Evolutionary conservation across 2,113 vertebrate species (phyloP).

Genomic region (Willisornis vidua): DNA sequence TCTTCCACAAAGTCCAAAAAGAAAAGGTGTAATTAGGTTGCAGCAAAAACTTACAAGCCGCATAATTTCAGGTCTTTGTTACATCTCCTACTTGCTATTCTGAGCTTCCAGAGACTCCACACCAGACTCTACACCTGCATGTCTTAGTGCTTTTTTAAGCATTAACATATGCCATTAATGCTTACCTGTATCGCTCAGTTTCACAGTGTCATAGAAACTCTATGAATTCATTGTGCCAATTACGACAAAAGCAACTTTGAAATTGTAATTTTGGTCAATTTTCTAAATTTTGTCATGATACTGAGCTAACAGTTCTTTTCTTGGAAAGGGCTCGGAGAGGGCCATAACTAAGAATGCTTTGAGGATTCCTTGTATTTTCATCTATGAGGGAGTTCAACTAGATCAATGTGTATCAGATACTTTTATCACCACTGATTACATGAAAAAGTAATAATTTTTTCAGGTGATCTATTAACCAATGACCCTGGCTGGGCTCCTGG

Average conservation of each 20-base stretch:
- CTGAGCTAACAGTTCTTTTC: not conserved
- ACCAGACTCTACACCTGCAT: not conserved
- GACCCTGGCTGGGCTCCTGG: not conserved
- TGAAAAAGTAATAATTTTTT: not conserved
- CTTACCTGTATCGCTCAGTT: not conserved
- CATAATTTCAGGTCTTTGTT: not conserved
- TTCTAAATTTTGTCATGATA: not conserved
- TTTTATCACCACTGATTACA: not conserved
- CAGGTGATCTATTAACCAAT: not conserved
- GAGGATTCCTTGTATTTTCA: not conserved
- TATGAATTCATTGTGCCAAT: not conserved
- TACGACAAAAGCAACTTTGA: not conserved
- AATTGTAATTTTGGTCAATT: not conserved
- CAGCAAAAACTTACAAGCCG: not conserved
- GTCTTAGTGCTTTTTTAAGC: not conserved
- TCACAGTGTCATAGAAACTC: not conserved
- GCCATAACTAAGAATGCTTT: not conserved
- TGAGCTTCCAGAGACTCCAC: not conserved
- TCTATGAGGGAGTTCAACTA: not conserved
- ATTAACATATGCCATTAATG: not conserved
- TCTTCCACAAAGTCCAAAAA: not conserved
- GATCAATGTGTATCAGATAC: not conserved
- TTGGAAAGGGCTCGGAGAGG: not conserved
- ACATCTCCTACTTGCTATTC: not conserved
- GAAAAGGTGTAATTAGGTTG: not conserved